phyloP scores from a whole-genome alignment of 1,140 invertebrate genomes.

The Nomia melanderi region DNA sequence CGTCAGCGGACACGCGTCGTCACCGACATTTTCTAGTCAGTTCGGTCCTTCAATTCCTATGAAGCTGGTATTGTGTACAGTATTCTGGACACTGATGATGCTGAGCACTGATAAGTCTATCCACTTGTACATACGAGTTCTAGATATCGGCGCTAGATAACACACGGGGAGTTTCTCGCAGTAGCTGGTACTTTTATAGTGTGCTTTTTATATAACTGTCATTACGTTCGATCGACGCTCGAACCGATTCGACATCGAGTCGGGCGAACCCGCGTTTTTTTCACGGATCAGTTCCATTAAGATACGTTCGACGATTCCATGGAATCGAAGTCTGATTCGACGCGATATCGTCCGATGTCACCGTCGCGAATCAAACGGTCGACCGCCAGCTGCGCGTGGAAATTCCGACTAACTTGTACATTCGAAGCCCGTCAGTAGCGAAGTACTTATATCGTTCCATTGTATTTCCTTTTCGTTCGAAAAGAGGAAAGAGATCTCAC shows the following conservation, averaged over 20 bases:
- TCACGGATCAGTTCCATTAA: not conserved
- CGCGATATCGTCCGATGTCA: not conserved
- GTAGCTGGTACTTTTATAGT: slow-evolving; percentile 19
- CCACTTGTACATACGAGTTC: slow-evolving; percentile 65
- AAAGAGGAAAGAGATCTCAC: slow-evolving; percentile 21
- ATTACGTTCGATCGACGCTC: not conserved
- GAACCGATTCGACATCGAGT: not conserved
- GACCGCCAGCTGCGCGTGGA: slow-evolving; percentile 16
- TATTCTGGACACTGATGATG: slow-evolving; percentile 65
- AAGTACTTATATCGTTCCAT: slow-evolving; percentile 65
- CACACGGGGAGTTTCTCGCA: slow-evolving; percentile 45
- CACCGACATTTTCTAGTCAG: slow-evolving; percentile 67
- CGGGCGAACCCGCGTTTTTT: not conserved
- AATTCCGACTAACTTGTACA: slow-evolving; percentile 58
- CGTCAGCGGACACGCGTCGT: not conserved
- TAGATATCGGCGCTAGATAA: slow-evolving; percentile 51
- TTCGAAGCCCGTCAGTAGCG: slow-evolving; percentile 53
- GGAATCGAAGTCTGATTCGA: not conserved
- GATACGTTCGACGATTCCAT: slow-evolving; percentile 1
- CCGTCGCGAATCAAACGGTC: not conserved
- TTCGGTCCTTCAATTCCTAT: slow-evolving; percentile 66
- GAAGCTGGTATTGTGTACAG: slow-evolving; percentile 72
- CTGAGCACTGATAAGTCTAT: slow-evolving; percentile 65
- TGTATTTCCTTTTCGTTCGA: slow-evolving; percentile 54
- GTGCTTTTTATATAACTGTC: not conserved